Conservation (phyloP, 2,797 vertebrate genomes). For the Fratercula arctica region DNA sequence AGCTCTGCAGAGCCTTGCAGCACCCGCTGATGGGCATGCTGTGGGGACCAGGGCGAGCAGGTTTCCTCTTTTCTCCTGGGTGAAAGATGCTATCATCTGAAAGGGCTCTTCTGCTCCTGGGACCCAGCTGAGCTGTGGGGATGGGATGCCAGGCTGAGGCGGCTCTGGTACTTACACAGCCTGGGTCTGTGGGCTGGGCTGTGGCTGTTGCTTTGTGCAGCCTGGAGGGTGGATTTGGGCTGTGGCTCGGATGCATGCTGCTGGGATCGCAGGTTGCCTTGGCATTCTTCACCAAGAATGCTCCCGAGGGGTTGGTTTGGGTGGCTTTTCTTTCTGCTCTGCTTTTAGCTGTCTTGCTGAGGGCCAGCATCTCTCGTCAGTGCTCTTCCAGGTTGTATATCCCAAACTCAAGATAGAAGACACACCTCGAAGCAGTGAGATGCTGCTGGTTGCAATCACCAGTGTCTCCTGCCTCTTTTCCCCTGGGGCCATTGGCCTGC, state of each 20-base stretch:
- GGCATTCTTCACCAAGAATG: not conserved
- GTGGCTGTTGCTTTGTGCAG: not conserved
- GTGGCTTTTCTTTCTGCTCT: not conserved
- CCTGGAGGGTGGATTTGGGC: slow-evolving; percentile 2
- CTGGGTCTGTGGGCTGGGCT: not conserved
- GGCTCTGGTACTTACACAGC: not conserved
- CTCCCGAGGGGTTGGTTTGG: not conserved
- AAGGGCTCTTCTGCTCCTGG: not conserved
- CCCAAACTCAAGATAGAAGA: not conserved
- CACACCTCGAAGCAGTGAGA: accelerated
- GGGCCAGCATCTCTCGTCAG: not conserved
- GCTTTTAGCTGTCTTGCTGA: not conserved
- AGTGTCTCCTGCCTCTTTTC: not conserved
- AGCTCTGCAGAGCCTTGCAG: not conserved
- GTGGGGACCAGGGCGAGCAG: not conserved
- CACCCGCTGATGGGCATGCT: not conserved
- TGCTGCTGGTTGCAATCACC: not conserved
- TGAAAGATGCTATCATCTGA: not conserved
- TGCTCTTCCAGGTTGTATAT: not conserved
- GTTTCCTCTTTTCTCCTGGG: not conserved
- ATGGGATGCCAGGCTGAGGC: not conserved
- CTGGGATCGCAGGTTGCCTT: not conserved
- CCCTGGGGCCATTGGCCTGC: not conserved
- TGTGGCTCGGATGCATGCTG: not conserved
- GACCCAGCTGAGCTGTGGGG: not conserved